Conservation (phyloP, 2,797 vertebrate genomes). For the Sitta carolinensis region DNA sequence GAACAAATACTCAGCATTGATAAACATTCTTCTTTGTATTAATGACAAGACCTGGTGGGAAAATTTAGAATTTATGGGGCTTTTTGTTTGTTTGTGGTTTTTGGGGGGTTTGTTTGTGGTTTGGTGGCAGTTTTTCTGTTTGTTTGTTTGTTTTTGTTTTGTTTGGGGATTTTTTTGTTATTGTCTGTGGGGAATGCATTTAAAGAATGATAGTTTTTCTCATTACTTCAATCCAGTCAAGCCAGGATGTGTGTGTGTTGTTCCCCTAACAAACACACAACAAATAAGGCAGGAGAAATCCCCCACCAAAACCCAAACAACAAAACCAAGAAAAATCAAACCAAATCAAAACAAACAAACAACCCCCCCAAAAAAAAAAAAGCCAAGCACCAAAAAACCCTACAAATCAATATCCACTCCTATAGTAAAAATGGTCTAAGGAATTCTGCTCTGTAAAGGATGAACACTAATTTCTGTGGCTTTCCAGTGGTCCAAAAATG, state of each 20-base stretch:
- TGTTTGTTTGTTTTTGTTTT: neutral
- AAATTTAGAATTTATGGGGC: neutral
- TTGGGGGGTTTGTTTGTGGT: too few species aligned
- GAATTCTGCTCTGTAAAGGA: neutral
- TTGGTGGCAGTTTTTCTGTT: neutral
- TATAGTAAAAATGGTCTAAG: neutral
- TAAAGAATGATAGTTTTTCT: neutral
- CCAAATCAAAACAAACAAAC: neutral
- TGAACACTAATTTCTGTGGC: neutral
- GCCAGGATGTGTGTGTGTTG: neutral
- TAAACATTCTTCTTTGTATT: neutral
- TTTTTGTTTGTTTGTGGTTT: neutral
- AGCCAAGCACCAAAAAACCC: neutral
- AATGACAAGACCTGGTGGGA: neutral
- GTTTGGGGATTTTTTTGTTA: neutral
- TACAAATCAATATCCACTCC: neutral
- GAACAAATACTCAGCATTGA: neutral
- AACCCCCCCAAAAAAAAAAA: neutral
- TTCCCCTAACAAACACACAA: neutral
- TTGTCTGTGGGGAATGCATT: neutral
- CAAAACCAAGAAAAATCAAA: too few species aligned
- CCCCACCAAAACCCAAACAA: neutral
- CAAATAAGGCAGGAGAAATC: neutral
- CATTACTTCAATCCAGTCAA: neutral
- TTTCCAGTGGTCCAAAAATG: neutral